Evolutionary conservation across 2,797 vertebrate species (phyloP), one percentile per base, ranked within the genome.

Genomic region (Pseudochromis fuscus): DNA sequence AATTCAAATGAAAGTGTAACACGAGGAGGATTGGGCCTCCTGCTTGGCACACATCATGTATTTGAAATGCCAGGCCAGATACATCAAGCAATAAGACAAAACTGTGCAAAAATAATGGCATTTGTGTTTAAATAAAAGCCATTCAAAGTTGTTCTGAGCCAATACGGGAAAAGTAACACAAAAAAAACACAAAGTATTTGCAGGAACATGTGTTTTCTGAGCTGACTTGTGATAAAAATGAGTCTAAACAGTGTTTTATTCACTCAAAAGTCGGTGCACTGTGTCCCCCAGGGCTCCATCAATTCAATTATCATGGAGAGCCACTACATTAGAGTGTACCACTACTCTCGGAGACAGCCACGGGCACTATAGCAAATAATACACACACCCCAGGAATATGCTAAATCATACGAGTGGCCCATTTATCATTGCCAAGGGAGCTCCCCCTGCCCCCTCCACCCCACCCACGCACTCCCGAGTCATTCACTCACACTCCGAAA

Each of bases 351-450:
- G 11, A 66, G 53, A 74, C 67, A n/a, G 81, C 88, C 80, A 56
- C 62, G 1, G 78, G 84, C 73, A 24, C 77, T 75, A 60, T n/a
- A 48, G 77, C 72, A 71, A 82, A 88, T 79, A 82, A 87, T 79
- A 87, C 88, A 89, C 70, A 79, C 82, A 79, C 89, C 84, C 67
- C 89, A 72, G 87, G 88, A 86, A 89, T 90, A 91, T 88, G 86
- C 86, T 71, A 86, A 90, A 88, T 78, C 79, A 78, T 79, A 77
- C 1, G 78, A 88, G 84, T 52, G 65, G 83, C 78, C 79, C 86
- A 91, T 92, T 91, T 91, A 90, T 92, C 90, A 93, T 72, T 89
- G 89, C 85, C 89, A 89, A 53, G 73, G 61, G 67, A 78, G 64
- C 53, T 0, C 69, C 66, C 67, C 71, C 66, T 3, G 16, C 38